A percentile compares a stretch with the other conserved stretches of the same genome.
Evolutionary conservation across 2,113 vertebrate genomes (phyloP).

Genomic region (Gobius niger): DNA sequence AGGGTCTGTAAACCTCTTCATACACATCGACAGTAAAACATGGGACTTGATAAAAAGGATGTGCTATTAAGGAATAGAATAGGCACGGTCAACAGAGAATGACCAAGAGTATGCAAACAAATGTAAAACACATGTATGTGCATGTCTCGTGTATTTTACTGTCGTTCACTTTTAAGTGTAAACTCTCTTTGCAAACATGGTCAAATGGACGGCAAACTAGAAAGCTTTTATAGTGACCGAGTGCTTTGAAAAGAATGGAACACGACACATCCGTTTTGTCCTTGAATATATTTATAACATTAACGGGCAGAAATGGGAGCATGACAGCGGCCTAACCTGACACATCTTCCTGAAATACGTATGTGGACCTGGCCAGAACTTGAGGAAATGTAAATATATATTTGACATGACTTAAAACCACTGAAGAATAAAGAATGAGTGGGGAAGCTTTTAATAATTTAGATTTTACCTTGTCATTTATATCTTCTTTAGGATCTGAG

Average conservation of each 20-base stretch:
- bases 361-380: constrained; percentile 13
- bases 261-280: constrained; percentile 55
- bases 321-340: constrained; percentile 42
- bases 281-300: constrained; percentile 63
- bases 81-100: too few species aligned
- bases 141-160: neutral
- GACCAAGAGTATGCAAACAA: neutral
- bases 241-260: constrained; percentile 26
- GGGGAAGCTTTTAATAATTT: neutral
- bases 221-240: constrained; percentile 56
- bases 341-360: constrained; percentile 9
- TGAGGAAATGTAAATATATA: constrained; percentile 11
- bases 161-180: neutral
- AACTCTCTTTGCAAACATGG: neutral
- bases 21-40: neutral
- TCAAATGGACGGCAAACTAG: constrained; percentile 35
- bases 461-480: constrained; percentile 59
- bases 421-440: too few species aligned
- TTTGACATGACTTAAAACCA: neutral
- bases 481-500: constrained; percentile 23
- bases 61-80: too few species aligned
- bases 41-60: too few species aligned
- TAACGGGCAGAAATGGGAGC: constrained; percentile 54
- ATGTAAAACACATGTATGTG: neutral
- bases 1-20: neutral